Evolutionary conservation across 2,888 invertebrate genomes (phyloP).

Genomic region (Lampropteryx suffumata): DNA sequence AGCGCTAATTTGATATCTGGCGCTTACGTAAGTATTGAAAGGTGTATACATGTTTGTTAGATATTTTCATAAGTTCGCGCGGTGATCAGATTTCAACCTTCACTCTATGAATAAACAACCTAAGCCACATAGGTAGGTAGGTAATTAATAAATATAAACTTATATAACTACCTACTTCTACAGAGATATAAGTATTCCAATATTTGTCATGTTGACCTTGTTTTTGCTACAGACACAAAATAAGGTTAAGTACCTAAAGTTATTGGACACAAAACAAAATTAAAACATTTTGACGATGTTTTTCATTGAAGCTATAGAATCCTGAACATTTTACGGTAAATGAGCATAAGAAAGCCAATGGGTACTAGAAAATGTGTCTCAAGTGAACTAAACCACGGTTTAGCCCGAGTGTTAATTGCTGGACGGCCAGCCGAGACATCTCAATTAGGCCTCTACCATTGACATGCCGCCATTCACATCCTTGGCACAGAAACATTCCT

Average conservation of each 20-base stretch:
- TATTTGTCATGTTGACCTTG: too few relatives aligned
- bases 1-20: neutral
- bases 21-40: neutral
- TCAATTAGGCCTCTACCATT: conserved; percentile 61
- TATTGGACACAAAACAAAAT: neutral
- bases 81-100: neutral
- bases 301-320: neutral
- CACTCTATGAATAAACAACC: too few relatives aligned
- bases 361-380: conserved; percentile 24
- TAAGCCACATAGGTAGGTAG: too few relatives aligned
- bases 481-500: conserved; percentile 16
- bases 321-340: conserved; percentile 19
- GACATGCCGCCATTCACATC: conserved; percentile 58
- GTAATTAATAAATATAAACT: neutral
- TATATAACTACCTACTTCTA: neutral
- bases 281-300: neutral
- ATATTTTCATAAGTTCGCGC: neutral
- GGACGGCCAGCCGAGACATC: conserved; percentile 47
- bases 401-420: conserved; percentile 60
- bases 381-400: conserved; percentile 40
- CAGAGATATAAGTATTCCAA: too few relatives aligned
- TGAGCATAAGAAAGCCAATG: conserved; percentile 10
- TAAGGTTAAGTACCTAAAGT: too few relatives aligned
- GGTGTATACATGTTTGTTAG: neutral
- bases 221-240: too few relatives aligned